Conservation (phyloP, 2,797 vertebrate genomes). For the Muscicapa striata region DNA sequence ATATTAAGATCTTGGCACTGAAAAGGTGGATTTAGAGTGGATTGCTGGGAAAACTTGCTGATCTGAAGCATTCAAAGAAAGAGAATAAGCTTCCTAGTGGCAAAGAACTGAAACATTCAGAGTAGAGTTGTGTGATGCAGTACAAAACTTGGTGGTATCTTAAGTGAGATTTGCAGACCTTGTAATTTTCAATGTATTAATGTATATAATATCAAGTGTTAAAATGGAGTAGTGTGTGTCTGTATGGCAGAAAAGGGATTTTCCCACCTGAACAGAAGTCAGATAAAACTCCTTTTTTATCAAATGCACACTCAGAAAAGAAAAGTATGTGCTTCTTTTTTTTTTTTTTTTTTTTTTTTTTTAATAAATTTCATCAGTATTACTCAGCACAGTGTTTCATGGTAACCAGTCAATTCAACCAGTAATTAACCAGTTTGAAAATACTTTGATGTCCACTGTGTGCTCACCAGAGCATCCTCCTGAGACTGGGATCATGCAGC, state of each 20-base stretch:
- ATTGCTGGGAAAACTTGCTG: not conserved
- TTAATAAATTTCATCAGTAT: not conserved
- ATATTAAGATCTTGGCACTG: not conserved
- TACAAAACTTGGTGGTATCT: not conserved
- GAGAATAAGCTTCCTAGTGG: not conserved
- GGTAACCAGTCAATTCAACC: not conserved
- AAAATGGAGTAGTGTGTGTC: not conserved
- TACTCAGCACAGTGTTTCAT: not conserved
- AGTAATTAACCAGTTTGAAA: not conserved
- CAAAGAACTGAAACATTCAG: not conserved
- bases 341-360: not conserved
- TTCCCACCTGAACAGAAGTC: not conserved
- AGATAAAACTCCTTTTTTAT: not conserved
- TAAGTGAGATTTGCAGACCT: not conserved
- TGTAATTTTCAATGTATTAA: not conserved
- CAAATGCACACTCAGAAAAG: not conserved
- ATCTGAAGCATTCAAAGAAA: not conserved
- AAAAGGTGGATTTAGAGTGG: not conserved
- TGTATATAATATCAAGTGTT: not conserved
- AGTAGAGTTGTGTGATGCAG: not conserved
- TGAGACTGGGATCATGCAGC: not conserved
- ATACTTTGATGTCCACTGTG: not conserved
- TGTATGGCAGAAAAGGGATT: not conserved
- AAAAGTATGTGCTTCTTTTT: not conserved
- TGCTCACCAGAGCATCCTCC: not conserved